phyloP scores from a whole-genome alignment of 2,113 vertebrate genomes.

The Clarias macrocephalus region DNA sequence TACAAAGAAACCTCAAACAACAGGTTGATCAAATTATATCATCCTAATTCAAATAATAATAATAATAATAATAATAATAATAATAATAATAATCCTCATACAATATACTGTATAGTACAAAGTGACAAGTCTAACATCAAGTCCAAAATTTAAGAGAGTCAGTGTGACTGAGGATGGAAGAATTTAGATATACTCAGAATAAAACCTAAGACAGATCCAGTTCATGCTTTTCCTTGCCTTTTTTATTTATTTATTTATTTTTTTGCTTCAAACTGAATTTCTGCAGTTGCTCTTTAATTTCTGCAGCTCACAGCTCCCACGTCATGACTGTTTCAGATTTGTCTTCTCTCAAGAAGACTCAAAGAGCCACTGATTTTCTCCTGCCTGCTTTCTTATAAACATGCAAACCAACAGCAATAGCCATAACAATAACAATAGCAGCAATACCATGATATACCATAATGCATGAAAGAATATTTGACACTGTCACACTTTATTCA shows the following conservation, averaged over 20 bases:
- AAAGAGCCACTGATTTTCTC: not conserved
- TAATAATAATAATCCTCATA: not conserved
- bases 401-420: not conserved
- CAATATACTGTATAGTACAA: not conserved
- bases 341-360: not conserved
- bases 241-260: not conserved
- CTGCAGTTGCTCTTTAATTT: constrained; percentile 18
- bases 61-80: too few relatives aligned
- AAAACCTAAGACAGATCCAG: not conserved
- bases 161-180: not conserved
- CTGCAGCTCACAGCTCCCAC: not conserved
- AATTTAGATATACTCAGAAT: not conserved
- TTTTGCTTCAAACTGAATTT: not conserved
- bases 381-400: not conserved
- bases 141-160: not conserved
- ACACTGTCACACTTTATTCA: not conserved
- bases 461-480: not conserved
- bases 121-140: not conserved
- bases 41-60: too few relatives aligned
- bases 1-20: not conserved
- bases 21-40: too few relatives aligned
- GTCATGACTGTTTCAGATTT: constrained; percentile 11
- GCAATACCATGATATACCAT: not conserved
- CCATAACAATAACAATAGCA: not conserved
- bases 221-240: not conserved